phyloP scores from a whole-genome alignment of 1,140 invertebrate species.

The Ostrea edulis region DNA sequence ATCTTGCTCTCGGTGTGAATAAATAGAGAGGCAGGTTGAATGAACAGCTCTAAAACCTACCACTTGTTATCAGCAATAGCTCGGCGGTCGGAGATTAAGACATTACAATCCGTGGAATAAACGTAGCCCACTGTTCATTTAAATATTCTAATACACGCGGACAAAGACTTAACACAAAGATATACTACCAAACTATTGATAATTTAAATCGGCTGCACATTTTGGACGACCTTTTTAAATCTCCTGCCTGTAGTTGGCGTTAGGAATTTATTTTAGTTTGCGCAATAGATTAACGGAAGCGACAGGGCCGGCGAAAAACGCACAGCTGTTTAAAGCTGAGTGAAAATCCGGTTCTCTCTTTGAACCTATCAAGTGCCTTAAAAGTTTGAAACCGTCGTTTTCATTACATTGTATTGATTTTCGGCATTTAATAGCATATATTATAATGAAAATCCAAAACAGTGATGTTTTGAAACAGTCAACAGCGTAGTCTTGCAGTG shows the following conservation, averaged over 20 bases:
- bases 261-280: not conserved
- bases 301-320: too few species aligned
- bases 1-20: conserved; percentile 6
- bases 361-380: too few species aligned
- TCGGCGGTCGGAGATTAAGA: conserved; percentile 1
- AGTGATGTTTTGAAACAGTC: too few species aligned
- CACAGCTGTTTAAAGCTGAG: too few species aligned
- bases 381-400: too few species aligned
- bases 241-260: not conserved
- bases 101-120: not conserved
- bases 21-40: not conserved
- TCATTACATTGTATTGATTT: too few species aligned
- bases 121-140: conserved; percentile 1
- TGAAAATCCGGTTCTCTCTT: too few species aligned
- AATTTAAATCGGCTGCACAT: conserved; percentile 5
- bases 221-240: conserved; percentile 10
- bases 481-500: too few species aligned
- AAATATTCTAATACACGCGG: not conserved
- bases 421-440: too few species aligned
- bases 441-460: too few species aligned
- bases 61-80: not conserved
- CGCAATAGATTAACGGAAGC: not conserved
- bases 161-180: conserved; percentile 14
- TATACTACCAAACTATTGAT: not conserved
- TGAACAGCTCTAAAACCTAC: not conserved